Conservation (phyloP, 2,888 invertebrate genomes). For the Branchinecta sandiegonensis region DNA sequence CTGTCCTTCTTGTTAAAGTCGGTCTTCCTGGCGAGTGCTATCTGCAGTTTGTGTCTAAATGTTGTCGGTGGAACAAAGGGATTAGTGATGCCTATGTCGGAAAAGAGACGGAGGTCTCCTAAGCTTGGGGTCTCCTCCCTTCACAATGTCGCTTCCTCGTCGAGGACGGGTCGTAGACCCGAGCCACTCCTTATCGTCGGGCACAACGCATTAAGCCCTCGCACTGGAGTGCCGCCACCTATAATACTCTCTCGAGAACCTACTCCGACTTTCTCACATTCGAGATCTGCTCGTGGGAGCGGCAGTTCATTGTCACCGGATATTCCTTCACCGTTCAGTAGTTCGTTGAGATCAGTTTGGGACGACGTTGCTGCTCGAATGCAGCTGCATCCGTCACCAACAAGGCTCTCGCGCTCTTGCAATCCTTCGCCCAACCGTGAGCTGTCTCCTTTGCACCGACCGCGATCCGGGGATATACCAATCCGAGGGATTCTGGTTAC, state of each 20-base stretch:
- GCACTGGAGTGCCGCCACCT: no score
- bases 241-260: no score
- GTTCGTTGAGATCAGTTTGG: not conserved
- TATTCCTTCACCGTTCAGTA: not conserved
- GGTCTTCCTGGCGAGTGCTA: no score
- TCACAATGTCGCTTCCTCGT: not conserved
- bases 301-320: not conserved
- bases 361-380: conserved; percentile 15
- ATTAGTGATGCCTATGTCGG: not conserved
- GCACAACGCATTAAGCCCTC: no score
- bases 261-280: no score
- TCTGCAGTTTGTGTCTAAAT: no score
- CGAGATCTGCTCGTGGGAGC: no score
- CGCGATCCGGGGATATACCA: conserved; percentile 5
- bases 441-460: conserved; percentile 14
- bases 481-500: conserved; percentile 1
- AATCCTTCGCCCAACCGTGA: conserved; percentile 9
- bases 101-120: not conserved
- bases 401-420: conserved; percentile 1
- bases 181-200: no score
- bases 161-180: not conserved
- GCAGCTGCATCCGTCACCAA: not conserved
- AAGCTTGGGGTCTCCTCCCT: not conserved
- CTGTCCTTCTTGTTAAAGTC: no score
- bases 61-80: no score